Evolutionary conservation across 2,113 vertebrate genomes (phyloP), one percentile per base, ranked within the genome.

Genomic region (Lutjanus erythropterus): DNA sequence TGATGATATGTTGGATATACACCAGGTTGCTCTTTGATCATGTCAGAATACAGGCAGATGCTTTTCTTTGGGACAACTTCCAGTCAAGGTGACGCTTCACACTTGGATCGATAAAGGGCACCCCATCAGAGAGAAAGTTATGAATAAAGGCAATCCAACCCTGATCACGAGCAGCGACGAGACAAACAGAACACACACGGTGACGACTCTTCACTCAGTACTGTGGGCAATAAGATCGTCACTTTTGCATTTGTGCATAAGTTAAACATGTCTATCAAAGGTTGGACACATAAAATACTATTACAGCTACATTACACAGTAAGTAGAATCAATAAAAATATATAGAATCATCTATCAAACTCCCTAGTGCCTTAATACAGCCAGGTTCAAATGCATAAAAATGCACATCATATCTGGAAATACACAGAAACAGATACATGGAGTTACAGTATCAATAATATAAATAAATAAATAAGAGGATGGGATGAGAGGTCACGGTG

Each of bases 11-110:
- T 83, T 80, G 19, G 41, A 77, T 86, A 76, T 85, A 71, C 61
- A 80, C 69, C 80, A 73, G 72, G 72, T 71, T 75, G 77, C 84
- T 87, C 61, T 67, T 71, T 23, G 70, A 85, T 86, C 70, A 73
- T 70, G 49, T 82, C 75, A 86, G 83, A 84, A 86, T 78, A 85
- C 77, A 91, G 89, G 88, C 85, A 89, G 84, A 53, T 52, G 55
- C 67, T 61, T 80, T 77, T 91, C 88, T 91, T 94, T 92, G 88
- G 87, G 81, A 83, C 25, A 82, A 84, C 60, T 61, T 89, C 71
- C 69, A 53, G 14, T 88, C 65, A 49, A 79, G 71, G 78, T 47
- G 55, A 84, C 77, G 81, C 86, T 78, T 85, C 58, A 70, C 75
- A 75, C 50, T 49, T 21, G 44, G 56, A 11, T 67, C 27, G 35